Conservation (phyloP, 2,888 invertebrate species). For the Noctua pronuba region DNA sequence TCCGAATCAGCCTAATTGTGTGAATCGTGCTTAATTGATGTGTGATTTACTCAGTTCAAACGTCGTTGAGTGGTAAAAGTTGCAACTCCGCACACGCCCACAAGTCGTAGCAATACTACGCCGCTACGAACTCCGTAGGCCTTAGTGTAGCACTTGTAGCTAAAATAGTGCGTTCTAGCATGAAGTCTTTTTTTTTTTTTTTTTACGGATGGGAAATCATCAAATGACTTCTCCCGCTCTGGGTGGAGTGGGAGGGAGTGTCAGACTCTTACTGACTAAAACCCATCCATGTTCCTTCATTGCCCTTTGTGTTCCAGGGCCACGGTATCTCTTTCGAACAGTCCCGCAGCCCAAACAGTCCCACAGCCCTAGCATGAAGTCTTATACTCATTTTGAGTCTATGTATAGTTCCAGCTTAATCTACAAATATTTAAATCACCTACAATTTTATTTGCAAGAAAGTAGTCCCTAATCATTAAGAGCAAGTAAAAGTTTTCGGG, state of each 20-base stretch:
- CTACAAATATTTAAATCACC: not conserved
- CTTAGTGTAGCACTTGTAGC: not conserved
- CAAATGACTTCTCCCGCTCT: too few species aligned
- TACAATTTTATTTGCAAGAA: not conserved
- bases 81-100: too few species aligned
- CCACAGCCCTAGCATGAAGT: not conserved
- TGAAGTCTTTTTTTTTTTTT: too few species aligned
- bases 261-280: too few species aligned
- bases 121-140: not conserved
- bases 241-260: too few species aligned
- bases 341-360: too few species aligned
- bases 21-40: not conserved
- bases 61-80: not conserved
- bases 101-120: not conserved
- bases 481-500: not conserved
- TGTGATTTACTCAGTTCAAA: not conserved
- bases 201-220: too few species aligned
- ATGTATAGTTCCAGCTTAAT: not conserved
- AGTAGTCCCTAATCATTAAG: not conserved
- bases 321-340: too few species aligned
- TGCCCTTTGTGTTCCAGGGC: too few species aligned
- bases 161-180: not conserved
- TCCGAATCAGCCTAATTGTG: conserved; percentile 4
- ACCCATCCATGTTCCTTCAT: too few species aligned
- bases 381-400: not conserved